Percentiles rank a stretch among this genome's conserved stretches.
phyloP scores from a whole-genome alignment of 2,888 invertebrate species.

The Antheraea yamamai region DNA sequence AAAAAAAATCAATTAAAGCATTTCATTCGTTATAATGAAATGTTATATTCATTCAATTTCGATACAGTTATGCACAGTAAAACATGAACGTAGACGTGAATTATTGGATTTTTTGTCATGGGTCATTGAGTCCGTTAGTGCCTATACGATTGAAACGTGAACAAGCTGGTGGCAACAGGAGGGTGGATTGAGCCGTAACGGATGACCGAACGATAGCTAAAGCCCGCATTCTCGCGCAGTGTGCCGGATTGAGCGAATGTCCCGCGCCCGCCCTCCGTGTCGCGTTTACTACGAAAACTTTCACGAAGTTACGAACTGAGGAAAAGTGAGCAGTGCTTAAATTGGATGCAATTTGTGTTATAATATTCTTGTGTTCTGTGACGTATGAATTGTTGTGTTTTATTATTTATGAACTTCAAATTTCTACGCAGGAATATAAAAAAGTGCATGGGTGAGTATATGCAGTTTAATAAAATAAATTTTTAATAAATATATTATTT shows the following conservation, averaged over 20 bases:
- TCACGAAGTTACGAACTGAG: conserved; percentile 42
- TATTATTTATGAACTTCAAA: conserved; percentile 14
- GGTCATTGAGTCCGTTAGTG: conserved; percentile 35
- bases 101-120: conserved; percentile 26
- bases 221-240: conserved; percentile 30
- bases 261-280: conserved; percentile 24
- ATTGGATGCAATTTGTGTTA: conserved; percentile 57
- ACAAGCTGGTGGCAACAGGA: conserved; percentile 50
- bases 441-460: conserved; percentile 18
- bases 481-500: neutral
- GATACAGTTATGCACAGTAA: neutral
- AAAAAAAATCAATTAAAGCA: neutral
- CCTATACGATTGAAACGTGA: conserved; percentile 38
- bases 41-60: conserved; percentile 11
- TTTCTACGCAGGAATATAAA: conserved; percentile 6
- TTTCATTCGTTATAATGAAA: neutral
- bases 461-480: too few relatives aligned
- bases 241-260: conserved; percentile 12
- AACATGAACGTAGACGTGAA: neutral
- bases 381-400: conserved; percentile 30
- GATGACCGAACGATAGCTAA: conserved; percentile 30
- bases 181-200: conserved; percentile 51
- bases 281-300: conserved; percentile 45
- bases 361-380: conserved; percentile 36
- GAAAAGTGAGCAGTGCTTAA: conserved; percentile 45